Base-by-base conservation (phyloP, 2,113 vertebrate genomes). In the Platysteira castanea region DNA sequence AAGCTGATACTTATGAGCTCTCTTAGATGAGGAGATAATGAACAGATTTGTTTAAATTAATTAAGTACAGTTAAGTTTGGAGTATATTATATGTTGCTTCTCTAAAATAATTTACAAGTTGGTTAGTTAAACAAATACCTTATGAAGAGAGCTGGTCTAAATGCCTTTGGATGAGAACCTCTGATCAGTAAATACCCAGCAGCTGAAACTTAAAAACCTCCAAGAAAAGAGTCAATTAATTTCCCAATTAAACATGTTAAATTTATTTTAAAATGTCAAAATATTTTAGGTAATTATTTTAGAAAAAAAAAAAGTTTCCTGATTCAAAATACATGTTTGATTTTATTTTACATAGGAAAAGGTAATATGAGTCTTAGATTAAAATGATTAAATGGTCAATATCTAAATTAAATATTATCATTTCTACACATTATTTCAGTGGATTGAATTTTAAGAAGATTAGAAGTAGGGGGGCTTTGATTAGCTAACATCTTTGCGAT, bases 391-490 rank as follows among this genome's bases (percentile, higher is more conserved):
- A 87, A 52, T 44, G 7, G 8, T 75, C 57, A 52, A 28, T 64
- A 85, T n/a, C 8, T 23, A 73, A 87, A 71, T 57, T 35, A 41
- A 82, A 56, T 75, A 46, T 12, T 63, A 44, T 13, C 2, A 63
- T 87, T 78, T 70, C 7, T 31, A 30, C 11, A 81, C 30, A 54
- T 31, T 56, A 56, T 89, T 54, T 91, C 21, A 59, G 7, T 59
- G 18, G 60, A 65, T 8, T 83, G 24, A 91, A 59, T 81, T 73
- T 83, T 84, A 67, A 70, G 52, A 90, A 14, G 33, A 63, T 56
- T 90, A 77, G 10, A 87, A 49, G 6, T 6, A 1, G 1, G 0
- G 0, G 1, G 2, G 1, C 5, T 35, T 68, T 52, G 6, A 3
- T 42, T 49, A n/a, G 10, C 10, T 56, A 57, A 30, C 27, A 46